These are phyloP conservation scores for Corythoichthys intestinalis DNA, from an alignment of 2,113 vertebrate species.

Conservation along the genomic window DNA sequence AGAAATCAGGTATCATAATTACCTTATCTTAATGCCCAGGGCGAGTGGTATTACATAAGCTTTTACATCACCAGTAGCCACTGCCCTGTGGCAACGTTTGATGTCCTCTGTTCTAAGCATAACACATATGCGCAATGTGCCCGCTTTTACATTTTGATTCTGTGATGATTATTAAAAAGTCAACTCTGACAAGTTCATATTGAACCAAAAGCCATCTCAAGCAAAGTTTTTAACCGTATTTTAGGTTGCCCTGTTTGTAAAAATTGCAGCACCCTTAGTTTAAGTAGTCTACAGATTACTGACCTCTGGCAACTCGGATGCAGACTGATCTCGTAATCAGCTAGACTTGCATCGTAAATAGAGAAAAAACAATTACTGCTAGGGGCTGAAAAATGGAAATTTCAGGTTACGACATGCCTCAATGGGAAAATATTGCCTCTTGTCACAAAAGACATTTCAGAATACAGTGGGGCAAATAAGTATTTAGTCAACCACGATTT, in stretches of 20 bases:
- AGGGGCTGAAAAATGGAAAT: too few species aligned
- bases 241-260: background rate
- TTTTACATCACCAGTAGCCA: slow-evolving; percentile 61
- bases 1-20: slow-evolving; percentile 15
- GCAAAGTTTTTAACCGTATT: background rate
- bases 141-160: slow-evolving; percentile 18
- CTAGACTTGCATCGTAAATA: too few species aligned
- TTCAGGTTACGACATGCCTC: too few species aligned
- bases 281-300: too few species aligned
- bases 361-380: too few species aligned
- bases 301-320: too few species aligned
- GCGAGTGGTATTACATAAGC: slow-evolving; percentile 59
- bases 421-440: too few species aligned
- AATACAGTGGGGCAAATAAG: too few species aligned
- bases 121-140: slow-evolving; percentile 16
- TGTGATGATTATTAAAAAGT: slow-evolving; percentile 18
- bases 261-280: too few species aligned
- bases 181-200: background rate
- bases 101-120: slow-evolving; percentile 35
- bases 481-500: too few species aligned
- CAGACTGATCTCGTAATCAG: too few species aligned
- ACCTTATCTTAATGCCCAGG: slow-evolving; percentile 27
- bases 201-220: background rate
- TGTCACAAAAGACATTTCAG: too few species aligned
- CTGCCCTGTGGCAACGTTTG: slow-evolving; percentile 36